Conservation (phyloP, 2,888 invertebrate species). For the Salticus scenicus region DNA sequence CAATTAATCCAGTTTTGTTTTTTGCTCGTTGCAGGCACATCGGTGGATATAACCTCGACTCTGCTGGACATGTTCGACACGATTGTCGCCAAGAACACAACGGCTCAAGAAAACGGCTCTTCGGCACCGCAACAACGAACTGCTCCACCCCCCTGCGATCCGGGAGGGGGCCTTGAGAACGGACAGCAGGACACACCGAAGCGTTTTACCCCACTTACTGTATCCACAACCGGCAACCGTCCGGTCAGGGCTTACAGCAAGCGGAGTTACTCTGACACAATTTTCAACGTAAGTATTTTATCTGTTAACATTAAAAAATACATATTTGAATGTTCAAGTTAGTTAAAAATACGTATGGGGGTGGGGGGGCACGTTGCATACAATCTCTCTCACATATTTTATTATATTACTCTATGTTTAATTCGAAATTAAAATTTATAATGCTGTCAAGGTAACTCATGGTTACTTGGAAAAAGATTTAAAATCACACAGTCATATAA, state of each 20-base stretch:
- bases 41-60: slow-evolving; percentile 87
- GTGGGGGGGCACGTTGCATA: no score
- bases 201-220: slow-evolving; percentile 29
- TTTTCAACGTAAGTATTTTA: slow-evolving; percentile 66
- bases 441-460: no score
- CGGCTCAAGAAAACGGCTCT: slow-evolving; percentile 73
- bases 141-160: slow-evolving; percentile 51
- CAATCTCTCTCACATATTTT: no score
- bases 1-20: no score
- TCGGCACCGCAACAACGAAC: slow-evolving; percentile 41
- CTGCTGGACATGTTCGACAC: slow-evolving; percentile 91
- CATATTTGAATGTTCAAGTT: no score
- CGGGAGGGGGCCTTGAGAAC: slow-evolving; percentile 23
- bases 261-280: slow-evolving; percentile 52
- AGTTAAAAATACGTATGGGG: no score
- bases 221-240: slow-evolving; percentile 28
- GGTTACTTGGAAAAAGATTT: no score
- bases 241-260: slow-evolving; percentile 39
- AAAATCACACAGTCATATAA: no score
- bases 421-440: no score
- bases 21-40: slow-evolving; percentile 87
- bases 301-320: no score
- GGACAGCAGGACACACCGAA: slow-evolving; percentile 21
- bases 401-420: no score
- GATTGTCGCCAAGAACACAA: slow-evolving; percentile 76